Evolutionary conservation across 2,888 invertebrate genomes (phyloP).

Genomic region (Ashinkailepas kermadecensis): DNA sequence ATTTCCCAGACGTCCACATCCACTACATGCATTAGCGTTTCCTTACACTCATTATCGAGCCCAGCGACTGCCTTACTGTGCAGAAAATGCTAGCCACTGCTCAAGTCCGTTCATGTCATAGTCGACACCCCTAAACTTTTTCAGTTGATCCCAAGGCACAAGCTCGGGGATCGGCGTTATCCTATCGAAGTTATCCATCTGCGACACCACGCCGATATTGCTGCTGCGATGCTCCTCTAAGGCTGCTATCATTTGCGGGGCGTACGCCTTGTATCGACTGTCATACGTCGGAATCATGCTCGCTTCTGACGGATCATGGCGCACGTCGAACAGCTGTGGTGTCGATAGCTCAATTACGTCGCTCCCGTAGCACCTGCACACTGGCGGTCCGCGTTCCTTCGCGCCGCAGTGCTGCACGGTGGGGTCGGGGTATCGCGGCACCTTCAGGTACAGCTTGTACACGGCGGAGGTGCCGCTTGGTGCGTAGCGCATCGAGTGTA

Average conservation of each 20-base stretch:
- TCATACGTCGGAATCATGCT: background rate
- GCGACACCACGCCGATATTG: background rate
- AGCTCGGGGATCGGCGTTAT: background rate
- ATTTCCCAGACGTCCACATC: too few relatives aligned
- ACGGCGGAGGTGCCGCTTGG: constrained; percentile 3
- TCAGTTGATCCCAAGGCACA: background rate
- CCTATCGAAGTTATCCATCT: background rate
- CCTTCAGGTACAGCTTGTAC: constrained; percentile 30
- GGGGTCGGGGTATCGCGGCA: constrained; percentile 26
- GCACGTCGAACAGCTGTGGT: constrained; percentile 29
- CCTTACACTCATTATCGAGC: too few relatives aligned
- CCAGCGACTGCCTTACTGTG: too few relatives aligned
- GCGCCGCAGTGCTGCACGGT: constrained; percentile 30
- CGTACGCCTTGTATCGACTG: background rate
- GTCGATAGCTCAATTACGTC: constrained; percentile 24
- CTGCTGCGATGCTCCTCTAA: background rate
- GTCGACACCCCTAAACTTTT: background rate
- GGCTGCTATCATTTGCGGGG: background rate
- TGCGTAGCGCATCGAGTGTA: constrained; percentile 18
- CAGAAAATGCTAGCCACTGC: background rate
- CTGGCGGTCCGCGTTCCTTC: background rate
- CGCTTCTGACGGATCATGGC: constrained; percentile 29
- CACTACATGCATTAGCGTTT: too few relatives aligned
- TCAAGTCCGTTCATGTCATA: background rate
- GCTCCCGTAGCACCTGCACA: constrained; percentile 28